phyloP scores from a whole-genome alignment of 2,888 invertebrate species.

The Epinotia nisella region DNA sequence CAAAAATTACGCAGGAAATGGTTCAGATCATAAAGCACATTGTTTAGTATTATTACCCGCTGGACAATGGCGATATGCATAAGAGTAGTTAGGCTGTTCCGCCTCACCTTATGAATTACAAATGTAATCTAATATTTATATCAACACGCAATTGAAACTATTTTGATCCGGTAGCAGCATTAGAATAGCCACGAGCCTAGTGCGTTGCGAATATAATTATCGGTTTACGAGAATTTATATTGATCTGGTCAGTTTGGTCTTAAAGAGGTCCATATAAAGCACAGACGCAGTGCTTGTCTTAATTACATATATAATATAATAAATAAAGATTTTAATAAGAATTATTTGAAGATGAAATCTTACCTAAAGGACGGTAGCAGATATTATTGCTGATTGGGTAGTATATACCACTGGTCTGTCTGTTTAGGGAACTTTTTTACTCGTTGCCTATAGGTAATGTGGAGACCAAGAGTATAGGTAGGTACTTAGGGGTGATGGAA shows the following conservation, averaged over 20 bases:
- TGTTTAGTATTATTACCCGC: slow-evolving; percentile 36
- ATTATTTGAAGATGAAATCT: too few relatives aligned
- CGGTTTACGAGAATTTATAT: slow-evolving; percentile 32
- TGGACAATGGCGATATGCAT: slow-evolving; percentile 48
- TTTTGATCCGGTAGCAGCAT: slow-evolving; percentile 73
- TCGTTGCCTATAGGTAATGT: too few relatives aligned
- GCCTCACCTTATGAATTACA: slow-evolving; percentile 70
- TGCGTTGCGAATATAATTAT: slow-evolving; percentile 47
- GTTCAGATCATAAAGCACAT: slow-evolving; percentile 37
- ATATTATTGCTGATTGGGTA: too few relatives aligned
- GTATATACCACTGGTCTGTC: too few relatives aligned
- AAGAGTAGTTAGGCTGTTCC: slow-evolving; percentile 57
- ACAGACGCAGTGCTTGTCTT: too few relatives aligned
- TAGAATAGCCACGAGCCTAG: slow-evolving; percentile 59
- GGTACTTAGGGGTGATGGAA: too few relatives aligned
- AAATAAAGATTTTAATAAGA: too few relatives aligned
- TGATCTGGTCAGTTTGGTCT: slow-evolving; percentile 18
- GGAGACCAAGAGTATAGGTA: too few relatives aligned
- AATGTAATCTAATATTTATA: slow-evolving; percentile 73
- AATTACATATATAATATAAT: too few relatives aligned
- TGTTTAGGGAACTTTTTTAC: too few relatives aligned
- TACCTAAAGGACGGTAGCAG: too few relatives aligned
- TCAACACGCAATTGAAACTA: slow-evolving; percentile 67
- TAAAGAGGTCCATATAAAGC: background rate
- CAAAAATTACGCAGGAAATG: slow-evolving; percentile 32